Conservation (phyloP, 2,888 invertebrate genomes). For the Hypomecis atomaria region DNA sequence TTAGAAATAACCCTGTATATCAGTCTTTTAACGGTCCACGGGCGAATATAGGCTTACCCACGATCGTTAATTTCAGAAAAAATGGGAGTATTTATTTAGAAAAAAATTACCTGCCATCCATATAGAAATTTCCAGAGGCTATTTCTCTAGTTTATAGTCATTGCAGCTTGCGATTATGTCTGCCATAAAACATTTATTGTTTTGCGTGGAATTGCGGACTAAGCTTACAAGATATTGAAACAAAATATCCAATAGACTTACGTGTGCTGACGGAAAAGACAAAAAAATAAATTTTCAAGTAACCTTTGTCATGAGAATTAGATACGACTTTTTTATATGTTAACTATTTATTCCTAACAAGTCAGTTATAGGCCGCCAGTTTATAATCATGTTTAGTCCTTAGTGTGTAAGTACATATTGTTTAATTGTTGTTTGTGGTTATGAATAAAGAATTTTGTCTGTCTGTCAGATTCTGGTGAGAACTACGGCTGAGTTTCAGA, state of each 20-base stretch:
- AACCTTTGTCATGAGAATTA: neutral
- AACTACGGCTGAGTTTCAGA: too few species aligned
- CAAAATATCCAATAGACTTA: conserved; percentile 11
- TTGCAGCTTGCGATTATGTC: conserved; percentile 15
- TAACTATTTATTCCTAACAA: too few species aligned
- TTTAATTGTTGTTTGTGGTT: too few species aligned
- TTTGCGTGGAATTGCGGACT: conserved; percentile 33
- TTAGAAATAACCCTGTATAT: too few species aligned
- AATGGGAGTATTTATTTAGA: too few species aligned
- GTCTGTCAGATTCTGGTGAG: too few species aligned
- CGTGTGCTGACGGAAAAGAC: neutral
- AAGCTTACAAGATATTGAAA: conserved; percentile 31
- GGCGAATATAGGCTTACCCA: neutral
- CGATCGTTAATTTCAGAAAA: neutral
- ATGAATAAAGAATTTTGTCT: too few species aligned
- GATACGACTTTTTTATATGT: too few species aligned
- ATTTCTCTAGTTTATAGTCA: conserved; percentile 16
- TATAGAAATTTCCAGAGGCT: neutral
- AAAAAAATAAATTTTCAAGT: neutral
- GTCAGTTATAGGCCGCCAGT: too few species aligned
- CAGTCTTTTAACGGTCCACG: too few species aligned
- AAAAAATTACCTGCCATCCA: neutral
- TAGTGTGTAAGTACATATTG: too few species aligned
- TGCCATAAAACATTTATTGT: conserved; percentile 33
- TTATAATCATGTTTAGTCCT: too few species aligned